Evolutionary conservation across 2,797 vertebrate genomes (phyloP), one percentile per base, ranked within the genome.

Genomic region (Antrozous pallidus): DNA sequence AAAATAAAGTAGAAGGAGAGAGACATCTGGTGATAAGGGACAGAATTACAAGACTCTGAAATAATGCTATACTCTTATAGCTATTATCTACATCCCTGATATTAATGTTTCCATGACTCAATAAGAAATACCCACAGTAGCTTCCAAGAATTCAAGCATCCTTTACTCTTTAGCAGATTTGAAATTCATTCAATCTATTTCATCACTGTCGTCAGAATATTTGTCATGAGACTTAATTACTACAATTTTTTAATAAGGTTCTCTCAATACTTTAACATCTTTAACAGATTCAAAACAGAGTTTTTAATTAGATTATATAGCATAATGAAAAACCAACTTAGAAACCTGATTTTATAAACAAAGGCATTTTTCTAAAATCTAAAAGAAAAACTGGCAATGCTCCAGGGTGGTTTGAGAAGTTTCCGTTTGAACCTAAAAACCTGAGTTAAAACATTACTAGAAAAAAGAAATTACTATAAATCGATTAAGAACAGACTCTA

Each of bases 11-110:
- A 90, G 77, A 54, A 38, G 31, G 33, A 94, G 88, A 95, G 93
- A 88, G 95, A 95, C 96, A 94, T 61, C 96, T 96, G 67, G 92
- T 94, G 94, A 49, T 49, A 71, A 67, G 9, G 24, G 11, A 33
- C 18, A 91, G 65, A 94, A 96, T 56, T 94, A 67, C 96, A 92
- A 83, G 79, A 31, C 33, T 79, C 81, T 86, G 36, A 33, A 33
- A 38, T 0, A 70, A 38, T n/a, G n/a, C 5, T 18, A 14, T 33
- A 33, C 38, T 81, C 79, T 42, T 18, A 69, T 0, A 63, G 45
- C 18, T 49, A 61, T 45, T 51, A 38, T 6, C n/a, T 58, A 6
- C 28, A 33, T 17, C 16, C 22, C 45, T 56, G 13, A 56, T 47
- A 88, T 20, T 69, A 38, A 40, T 70, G 38, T 73, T 92, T 93